Percentiles rank a stretch among this genome's conserved stretches.
Evolutionary conservation across 2,888 invertebrate genomes (phyloP).

Genomic region (Conops quadrifasciatus): DNA sequence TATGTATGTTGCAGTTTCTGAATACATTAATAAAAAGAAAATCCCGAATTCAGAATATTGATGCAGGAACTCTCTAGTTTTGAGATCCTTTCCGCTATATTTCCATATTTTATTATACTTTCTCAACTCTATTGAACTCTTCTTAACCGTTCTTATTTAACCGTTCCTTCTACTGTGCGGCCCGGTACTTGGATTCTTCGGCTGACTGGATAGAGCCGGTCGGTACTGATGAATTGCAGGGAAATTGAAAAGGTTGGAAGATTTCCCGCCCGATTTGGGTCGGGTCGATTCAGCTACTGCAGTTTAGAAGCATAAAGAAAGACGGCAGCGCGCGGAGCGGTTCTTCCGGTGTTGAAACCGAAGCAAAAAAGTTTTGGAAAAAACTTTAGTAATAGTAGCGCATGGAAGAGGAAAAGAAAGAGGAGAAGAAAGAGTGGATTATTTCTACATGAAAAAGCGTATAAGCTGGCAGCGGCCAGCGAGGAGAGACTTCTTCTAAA

Average conservation of each 20-base stretch:
- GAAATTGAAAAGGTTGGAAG: background rate
- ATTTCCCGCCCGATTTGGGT: background rate
- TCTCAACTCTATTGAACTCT: too few relatives aligned
- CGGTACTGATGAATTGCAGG: background rate
- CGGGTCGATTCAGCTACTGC: background rate
- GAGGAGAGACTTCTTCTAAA: slow-evolving; percentile 5
- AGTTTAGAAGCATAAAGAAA: background rate
- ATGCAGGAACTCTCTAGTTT: too few relatives aligned
- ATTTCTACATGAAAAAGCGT: slow-evolving; percentile 19
- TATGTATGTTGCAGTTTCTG: too few relatives aligned
- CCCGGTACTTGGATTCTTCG: background rate
- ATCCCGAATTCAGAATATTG: too few relatives aligned
- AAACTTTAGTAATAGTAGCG: background rate
- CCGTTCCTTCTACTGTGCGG: too few relatives aligned
- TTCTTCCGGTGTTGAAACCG: background rate
- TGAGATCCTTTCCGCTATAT: too few relatives aligned
- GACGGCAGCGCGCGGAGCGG: background rate
- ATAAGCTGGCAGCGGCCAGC: slow-evolving; percentile 13
- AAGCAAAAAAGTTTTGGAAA: background rate
- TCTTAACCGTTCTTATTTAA: too few relatives aligned
- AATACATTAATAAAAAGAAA: too few relatives aligned
- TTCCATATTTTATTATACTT: too few relatives aligned
- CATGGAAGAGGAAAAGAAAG: background rate
- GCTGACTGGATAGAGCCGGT: background rate
- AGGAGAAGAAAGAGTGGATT: slow-evolving; percentile 3